Percentiles rank a stretch among this genome's conserved stretches.
Evolutionary conservation across 2,113 vertebrate genomes (phyloP).

Genomic region (Protobothrops flavoviridis): DNA sequence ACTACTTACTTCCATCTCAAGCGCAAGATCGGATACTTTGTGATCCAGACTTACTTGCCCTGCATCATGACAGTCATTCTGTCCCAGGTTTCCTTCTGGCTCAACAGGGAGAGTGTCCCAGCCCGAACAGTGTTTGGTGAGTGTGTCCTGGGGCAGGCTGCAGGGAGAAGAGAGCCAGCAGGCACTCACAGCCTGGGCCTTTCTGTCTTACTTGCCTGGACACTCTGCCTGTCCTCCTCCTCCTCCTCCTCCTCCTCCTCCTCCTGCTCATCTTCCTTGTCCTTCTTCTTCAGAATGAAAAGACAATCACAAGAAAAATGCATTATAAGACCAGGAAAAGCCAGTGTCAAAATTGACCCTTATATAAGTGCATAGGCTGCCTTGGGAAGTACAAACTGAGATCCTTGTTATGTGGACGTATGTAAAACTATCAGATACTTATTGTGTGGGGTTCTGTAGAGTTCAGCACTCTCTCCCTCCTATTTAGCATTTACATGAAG

Average conservation of each 20-base stretch:
- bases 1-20: constrained; percentile 98
- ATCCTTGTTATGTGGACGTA: neutral
- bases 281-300: neutral
- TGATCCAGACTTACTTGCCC: constrained; percentile 98
- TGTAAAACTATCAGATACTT: neutral
- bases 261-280: neutral
- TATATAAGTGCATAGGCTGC: neutral
- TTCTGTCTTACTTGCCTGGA: neutral
- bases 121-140: constrained; percentile 97
- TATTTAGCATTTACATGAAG: neutral
- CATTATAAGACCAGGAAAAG: neutral
- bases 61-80: constrained; percentile 99
- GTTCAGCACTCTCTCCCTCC: neutral
- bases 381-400: neutral
- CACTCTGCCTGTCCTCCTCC: neutral
- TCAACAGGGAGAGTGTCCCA: constrained; percentile 95
- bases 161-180: neutral
- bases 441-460: neutral
- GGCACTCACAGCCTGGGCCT: neutral
- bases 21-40: constrained; percentile 98
- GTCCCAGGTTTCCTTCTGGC: constrained; percentile 99
- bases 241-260: neutral
- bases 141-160: constrained; percentile 45
- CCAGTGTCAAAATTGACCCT: neutral
- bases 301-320: neutral